phyloP scores from a whole-genome alignment of 2,888 invertebrate genomes.

The Diploptera punctata region DNA sequence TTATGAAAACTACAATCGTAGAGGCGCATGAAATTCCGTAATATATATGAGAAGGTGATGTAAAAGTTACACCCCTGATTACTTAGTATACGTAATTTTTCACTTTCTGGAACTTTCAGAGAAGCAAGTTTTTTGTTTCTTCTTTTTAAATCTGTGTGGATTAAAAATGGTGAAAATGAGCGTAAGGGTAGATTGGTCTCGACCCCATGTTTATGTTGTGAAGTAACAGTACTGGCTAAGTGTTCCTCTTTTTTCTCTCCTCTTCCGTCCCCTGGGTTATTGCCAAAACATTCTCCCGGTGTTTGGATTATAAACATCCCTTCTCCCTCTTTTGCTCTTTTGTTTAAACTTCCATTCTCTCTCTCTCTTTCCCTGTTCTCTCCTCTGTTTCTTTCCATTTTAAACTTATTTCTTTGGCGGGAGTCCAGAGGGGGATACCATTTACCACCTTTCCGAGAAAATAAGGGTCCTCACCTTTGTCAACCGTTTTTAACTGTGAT shows the following conservation, averaged over 20 bases:
- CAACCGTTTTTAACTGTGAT: no score
- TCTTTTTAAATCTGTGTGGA: no score
- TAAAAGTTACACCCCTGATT: no score
- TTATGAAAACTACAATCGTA: no score
- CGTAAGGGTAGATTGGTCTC: neutral
- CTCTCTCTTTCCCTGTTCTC: neutral
- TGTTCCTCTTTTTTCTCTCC: neutral
- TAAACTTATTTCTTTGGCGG: neutral
- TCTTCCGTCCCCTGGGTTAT: neutral
- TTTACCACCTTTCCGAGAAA: neutral
- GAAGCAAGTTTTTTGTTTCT: no score
- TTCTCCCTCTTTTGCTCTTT: no score
- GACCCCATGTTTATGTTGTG: neutral
- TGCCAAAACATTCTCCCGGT: conserved; percentile 9
- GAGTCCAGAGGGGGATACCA: neutral
- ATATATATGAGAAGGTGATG: no score
- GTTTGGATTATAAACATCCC: conserved; percentile 8
- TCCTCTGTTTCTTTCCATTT: neutral
- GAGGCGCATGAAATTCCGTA: no score
- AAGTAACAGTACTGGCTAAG: neutral
- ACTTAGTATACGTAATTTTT: no score
- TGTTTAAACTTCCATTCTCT: no score
- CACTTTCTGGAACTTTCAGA: no score
- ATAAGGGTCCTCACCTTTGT: neutral
- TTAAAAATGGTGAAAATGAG: no score